These are phyloP conservation scores for Drosophila mayri DNA, from an alignment of 1,140 invertebrate species.

Conservation along the genomic window DNA sequence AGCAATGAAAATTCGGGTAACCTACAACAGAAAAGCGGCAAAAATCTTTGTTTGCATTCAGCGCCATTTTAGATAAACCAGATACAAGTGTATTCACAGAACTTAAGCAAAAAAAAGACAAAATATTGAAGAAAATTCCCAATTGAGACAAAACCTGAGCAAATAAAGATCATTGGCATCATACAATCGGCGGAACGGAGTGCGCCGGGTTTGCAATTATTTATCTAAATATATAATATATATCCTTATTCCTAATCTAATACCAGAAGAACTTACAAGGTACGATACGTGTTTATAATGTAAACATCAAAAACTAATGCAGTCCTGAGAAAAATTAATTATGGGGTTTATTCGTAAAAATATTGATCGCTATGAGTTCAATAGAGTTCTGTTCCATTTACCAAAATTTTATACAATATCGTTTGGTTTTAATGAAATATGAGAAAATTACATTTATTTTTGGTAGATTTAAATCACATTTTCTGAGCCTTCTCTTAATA, in stretches of 20 bases:
- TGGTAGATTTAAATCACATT: slow-evolving; percentile 22
- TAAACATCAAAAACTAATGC: neutral
- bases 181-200: too few species aligned
- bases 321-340: neutral
- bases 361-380: neutral
- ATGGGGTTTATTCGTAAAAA: neutral
- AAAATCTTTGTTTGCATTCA: too few species aligned
- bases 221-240: too few species aligned
- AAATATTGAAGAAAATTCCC: too few species aligned
- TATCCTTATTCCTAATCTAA: neutral
- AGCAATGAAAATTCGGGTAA: too few species aligned
- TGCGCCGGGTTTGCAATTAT: too few species aligned
- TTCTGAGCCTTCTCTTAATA: neutral
- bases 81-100: too few species aligned
- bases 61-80: too few species aligned
- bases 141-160: too few species aligned
- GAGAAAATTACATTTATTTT: slow-evolving; percentile 8
- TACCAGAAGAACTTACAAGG: neutral
- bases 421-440: neutral
- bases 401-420: neutral
- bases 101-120: too few species aligned
- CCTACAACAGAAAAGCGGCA: too few species aligned
- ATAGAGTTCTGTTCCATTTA: neutral
- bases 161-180: too few species aligned
- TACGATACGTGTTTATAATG: neutral